Conservation (phyloP, 2,113 vertebrate species). For the Onychostruthus taczanowskii region DNA sequence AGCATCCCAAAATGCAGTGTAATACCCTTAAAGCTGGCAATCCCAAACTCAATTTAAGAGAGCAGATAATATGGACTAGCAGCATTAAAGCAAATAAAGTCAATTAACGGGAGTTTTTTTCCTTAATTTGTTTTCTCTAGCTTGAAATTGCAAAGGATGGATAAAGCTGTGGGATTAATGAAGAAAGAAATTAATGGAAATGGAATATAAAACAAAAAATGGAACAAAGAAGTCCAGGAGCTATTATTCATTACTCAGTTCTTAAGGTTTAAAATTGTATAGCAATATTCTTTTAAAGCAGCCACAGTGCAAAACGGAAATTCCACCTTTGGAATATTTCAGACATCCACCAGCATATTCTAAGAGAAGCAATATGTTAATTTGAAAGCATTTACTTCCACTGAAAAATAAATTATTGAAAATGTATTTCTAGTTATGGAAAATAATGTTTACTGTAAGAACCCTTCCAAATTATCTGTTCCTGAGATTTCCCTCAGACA, state of each 20-base stretch:
- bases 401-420: neutral
- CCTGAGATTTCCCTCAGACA: neutral
- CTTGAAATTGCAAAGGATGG: conserved; percentile 72
- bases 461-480: neutral
- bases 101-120: conserved; percentile 73
- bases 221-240: conserved; percentile 18
- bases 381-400: neutral
- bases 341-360: neutral
- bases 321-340: neutral
- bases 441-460: conserved; percentile 29
- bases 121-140: conserved; percentile 76
- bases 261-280: conserved; percentile 7
- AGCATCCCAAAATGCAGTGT: conserved; percentile 79
- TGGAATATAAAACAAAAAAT: conserved; percentile 39
- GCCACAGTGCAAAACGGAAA: neutral
- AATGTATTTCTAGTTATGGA: neutral
- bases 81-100: conserved; percentile 86
- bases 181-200: conserved; percentile 71
- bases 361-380: neutral
- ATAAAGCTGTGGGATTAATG: conserved; percentile 68
- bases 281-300: conserved; percentile 18
- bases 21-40: conserved; percentile 83
- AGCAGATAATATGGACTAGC: conserved; percentile 81
- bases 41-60: conserved; percentile 83
- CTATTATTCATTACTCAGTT: conserved; percentile 42